Evolutionary conservation across 2,113 vertebrate species (phyloP).

Genomic region (Emberiza fucata): DNA sequence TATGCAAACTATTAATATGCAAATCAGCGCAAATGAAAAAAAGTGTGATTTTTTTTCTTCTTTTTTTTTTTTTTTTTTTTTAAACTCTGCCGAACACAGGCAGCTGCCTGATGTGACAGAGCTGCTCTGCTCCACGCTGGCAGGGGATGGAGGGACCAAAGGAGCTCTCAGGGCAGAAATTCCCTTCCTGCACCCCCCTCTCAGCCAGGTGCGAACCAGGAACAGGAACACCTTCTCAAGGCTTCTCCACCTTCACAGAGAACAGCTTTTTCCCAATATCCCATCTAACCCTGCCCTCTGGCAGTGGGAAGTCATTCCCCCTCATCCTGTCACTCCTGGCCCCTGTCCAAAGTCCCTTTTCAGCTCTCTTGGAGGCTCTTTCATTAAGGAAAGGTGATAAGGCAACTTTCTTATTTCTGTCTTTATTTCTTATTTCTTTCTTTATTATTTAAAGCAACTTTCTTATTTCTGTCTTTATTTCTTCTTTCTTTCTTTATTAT

Average conservation of each 20-base stretch:
- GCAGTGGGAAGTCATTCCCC: neutral
- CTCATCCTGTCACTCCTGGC: neutral
- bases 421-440: neutral
- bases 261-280: neutral
- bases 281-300: neutral
- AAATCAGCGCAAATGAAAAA: constrained; percentile 87
- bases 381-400: neutral
- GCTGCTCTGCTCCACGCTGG: neutral
- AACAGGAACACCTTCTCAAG: neutral
- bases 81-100: constrained; percentile 74
- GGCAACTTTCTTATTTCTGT: neutral
- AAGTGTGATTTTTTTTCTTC: constrained; percentile 67
- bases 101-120: constrained; percentile 79
- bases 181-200: neutral
- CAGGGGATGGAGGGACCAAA: neutral
- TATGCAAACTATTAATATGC: constrained; percentile 99
- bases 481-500: too few species aligned
- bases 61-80: constrained; percentile 58
- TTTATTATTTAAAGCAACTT: neutral
- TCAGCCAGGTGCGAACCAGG: neutral
- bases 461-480: too few species aligned
- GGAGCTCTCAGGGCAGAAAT: neutral
- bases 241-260: neutral
- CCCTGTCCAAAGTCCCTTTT: neutral
- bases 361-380: neutral